Percentiles rank a stretch among this genome's conserved stretches.
Evolutionary conservation across 1,140 invertebrate genomes (phyloP).

Genomic region (Anastrepha ludens): DNA sequence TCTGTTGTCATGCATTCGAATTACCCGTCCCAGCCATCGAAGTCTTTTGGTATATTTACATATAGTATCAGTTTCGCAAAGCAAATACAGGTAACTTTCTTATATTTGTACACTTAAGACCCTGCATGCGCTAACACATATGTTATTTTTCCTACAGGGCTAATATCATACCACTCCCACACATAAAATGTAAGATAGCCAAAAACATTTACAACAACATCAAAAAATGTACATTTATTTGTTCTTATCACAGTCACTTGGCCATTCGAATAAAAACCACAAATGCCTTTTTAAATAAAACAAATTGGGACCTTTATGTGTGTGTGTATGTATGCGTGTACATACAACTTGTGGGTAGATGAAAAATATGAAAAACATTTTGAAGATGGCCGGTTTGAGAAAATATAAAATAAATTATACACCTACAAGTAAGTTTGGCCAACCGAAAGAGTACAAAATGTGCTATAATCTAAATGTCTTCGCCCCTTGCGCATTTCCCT

Average conservation of each 20-base stretch:
- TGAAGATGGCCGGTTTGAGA: constrained; percentile 43
- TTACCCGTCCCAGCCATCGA: too few species aligned
- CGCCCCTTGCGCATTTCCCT: background rate
- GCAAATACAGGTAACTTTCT: too few species aligned
- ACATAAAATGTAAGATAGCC: constrained; percentile 32
- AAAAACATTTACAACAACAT: background rate
- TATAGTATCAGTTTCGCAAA: too few species aligned
- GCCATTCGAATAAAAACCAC: constrained; percentile 34
- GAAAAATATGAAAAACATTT: constrained; percentile 34
- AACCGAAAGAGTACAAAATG: background rate
- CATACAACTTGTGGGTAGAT: background rate
- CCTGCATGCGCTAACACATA: too few species aligned
- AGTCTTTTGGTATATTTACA: too few species aligned
- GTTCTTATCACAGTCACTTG: constrained; percentile 42
- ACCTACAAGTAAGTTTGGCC: background rate
- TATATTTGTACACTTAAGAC: too few species aligned
- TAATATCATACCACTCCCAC: background rate
- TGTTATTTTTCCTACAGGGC: constrained; percentile 10
- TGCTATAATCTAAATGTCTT: constrained; percentile 25
- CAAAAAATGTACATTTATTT: background rate
- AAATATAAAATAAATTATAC: constrained; percentile 41
- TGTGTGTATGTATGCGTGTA: too few species aligned
- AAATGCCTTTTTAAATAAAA: constrained; percentile 46
- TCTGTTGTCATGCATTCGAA: too few species aligned
- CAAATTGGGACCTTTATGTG: constrained; percentile 29